These are phyloP conservation scores for Hemaris fuciformis DNA, from an alignment of 2,888 invertebrate genomes.

Conservation along the genomic window DNA sequence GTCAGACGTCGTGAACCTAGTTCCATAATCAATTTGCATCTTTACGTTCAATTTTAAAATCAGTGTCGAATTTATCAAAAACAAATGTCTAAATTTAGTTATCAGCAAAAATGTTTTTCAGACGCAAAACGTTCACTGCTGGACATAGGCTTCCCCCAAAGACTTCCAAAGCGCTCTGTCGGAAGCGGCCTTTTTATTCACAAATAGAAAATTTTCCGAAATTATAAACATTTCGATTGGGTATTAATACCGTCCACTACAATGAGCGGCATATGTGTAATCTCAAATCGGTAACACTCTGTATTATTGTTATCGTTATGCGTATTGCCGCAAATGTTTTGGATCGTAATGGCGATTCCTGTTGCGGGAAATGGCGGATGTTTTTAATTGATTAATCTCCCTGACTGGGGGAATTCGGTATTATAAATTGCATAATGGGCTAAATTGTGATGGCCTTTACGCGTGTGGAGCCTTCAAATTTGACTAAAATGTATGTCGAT, in stretches of 20 bases:
- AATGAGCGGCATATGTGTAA: constrained; percentile 19
- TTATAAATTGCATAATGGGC: neutral
- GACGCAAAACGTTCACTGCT: too few species aligned
- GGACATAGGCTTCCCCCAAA: too few species aligned
- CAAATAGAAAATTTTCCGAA: neutral
- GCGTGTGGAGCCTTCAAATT: neutral
- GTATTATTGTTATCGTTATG: neutral
- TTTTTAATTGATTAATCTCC: neutral
- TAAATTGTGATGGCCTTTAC: neutral
- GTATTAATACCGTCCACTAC: constrained; percentile 16
- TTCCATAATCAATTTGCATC: too few species aligned
- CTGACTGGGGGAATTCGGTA: neutral
- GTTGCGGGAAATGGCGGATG: neutral
- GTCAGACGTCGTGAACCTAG: too few species aligned
- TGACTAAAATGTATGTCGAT: neutral
- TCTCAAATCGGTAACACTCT: constrained; percentile 13
- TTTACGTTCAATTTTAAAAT: too few species aligned
- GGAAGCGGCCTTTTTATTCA: too few species aligned
- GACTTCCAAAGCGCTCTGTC: too few species aligned
- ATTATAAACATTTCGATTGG: neutral
- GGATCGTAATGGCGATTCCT: constrained; percentile 16
- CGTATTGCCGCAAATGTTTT: constrained; percentile 20
- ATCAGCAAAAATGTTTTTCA: too few species aligned
- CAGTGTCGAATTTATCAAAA: too few species aligned
- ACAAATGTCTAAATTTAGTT: too few species aligned